Evolutionary conservation across 2,888 invertebrate genomes (phyloP).

Genomic region (Rutpela maculata): DNA sequence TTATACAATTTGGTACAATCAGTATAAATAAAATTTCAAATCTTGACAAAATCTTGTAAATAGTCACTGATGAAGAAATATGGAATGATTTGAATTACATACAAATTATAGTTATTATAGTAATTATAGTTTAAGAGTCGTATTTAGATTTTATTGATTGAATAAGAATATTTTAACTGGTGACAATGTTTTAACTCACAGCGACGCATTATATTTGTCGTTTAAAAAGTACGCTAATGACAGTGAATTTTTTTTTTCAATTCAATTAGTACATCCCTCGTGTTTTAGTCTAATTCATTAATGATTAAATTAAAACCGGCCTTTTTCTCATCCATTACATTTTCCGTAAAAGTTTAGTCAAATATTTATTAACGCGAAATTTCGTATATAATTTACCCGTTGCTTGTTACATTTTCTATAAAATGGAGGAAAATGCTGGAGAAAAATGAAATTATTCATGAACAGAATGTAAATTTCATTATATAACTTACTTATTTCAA

Average conservation of each 20-base stretch:
- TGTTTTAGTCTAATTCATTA: constrained; percentile 4
- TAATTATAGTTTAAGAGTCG: too few species aligned
- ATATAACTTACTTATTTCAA: too few species aligned
- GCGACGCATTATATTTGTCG: background rate
- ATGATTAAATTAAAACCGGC: background rate
- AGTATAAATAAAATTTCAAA: too few species aligned
- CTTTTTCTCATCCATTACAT: background rate
- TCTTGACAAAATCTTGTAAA: too few species aligned
- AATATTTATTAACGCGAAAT: background rate
- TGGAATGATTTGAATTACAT: too few species aligned
- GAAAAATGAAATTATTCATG: background rate
- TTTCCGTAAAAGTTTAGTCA: background rate
- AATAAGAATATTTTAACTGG: too few species aligned
- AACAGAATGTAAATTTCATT: background rate
- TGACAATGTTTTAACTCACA: too few species aligned
- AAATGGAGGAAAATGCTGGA: background rate
- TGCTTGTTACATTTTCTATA: background rate
- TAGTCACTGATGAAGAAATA: too few species aligned
- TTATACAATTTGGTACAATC: too few species aligned
- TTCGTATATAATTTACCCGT: background rate
- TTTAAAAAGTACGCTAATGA: background rate
- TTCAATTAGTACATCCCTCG: background rate
- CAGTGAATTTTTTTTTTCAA: background rate
- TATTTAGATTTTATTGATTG: too few species aligned
- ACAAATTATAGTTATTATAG: too few species aligned